Base-by-base conservation (phyloP, 2,888 invertebrate species). In the Ferdinandea cuprea region DNA sequence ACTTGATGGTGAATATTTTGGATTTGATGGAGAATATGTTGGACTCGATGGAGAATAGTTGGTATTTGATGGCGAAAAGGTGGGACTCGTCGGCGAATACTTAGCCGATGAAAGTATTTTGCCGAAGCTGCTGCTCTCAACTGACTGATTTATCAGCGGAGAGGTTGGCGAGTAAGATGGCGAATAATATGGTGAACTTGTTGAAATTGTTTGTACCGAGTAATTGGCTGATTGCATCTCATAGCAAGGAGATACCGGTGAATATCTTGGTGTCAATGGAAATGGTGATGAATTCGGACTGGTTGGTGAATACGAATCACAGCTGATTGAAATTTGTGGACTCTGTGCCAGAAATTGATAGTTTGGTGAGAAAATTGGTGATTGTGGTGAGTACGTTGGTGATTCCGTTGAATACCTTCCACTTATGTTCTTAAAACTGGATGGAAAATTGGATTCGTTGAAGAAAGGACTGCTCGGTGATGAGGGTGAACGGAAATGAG, bases 201-300 rank as follows among this genome's bases (percentile, higher is more conserved):
- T n/a, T n/a, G n/a, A n/a, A n/a, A n/a, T n/a, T n/a, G n/a, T n/a
- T n/a, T n/a, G n/a, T n/a, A n/a, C 95, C 6, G 95, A 94, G 88
- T 95, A 94, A 87, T 54, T 61, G 19, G 76, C 92, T 3, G 94
- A 94, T 1, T 95, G 94, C 0, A 95, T 94, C 91, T 94, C 94
- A 92, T 85, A 93, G 93, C 86, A 92, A 74, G 96, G 95, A 19
- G 93, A 93, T 0, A 94, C 94, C 0, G 94, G 94, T 0, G 93
- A 93, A 88, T 95, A 95, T 3, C 94, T 94, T 0, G 95, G 94
- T 2, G 96, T 96, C 1, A 94, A 94, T 87, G 95, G 95, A 93
- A 94, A 95, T 6, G 94, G 94, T 0, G 94, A 94, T 1, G 46
- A 56, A 40, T 86, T 86, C 88, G 85, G 92, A 90, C 94, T 94